Percentiles rank a stretch among this genome's conserved stretches.
phyloP scores from a whole-genome alignment of 2,888 invertebrate species.

The Clanis bilineata region DNA sequence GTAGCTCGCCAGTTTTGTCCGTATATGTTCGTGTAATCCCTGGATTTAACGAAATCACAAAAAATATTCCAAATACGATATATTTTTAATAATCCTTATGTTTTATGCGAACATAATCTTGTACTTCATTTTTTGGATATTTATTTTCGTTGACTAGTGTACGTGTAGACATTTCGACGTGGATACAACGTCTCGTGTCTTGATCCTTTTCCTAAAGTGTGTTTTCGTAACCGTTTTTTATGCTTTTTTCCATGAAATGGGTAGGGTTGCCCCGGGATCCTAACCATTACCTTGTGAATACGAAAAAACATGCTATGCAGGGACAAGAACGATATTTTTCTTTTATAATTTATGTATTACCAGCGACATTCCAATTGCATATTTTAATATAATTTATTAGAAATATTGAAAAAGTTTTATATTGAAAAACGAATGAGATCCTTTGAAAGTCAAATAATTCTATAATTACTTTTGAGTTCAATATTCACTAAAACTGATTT shows the following conservation, averaged over 20 bases:
- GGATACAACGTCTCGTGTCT: background rate
- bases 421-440: background rate
- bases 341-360: background rate
- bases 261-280: background rate
- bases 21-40: constrained; percentile 56
- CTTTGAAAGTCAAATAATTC: background rate
- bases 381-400: constrained; percentile 1
- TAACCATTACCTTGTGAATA: background rate
- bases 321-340: background rate
- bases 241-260: background rate
- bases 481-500: background rate
- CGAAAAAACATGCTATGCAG: background rate
- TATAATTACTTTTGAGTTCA: background rate
- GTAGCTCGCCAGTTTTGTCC: constrained; percentile 56
- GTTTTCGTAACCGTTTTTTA: constrained; percentile 2
- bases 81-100: constrained; percentile 31
- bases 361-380: background rate
- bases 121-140: background rate
- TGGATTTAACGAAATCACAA: constrained; percentile 51
- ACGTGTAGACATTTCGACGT: background rate
- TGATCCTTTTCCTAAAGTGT: background rate
- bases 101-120: background rate
- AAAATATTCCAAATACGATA: constrained; percentile 40
- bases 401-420: constrained; percentile 7
- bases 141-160: background rate